A percentile compares a stretch with the other conserved stretches of the same genome.
Evolutionary conservation across 2,113 vertebrate genomes (phyloP).

Genomic region (Cygnus atratus): DNA sequence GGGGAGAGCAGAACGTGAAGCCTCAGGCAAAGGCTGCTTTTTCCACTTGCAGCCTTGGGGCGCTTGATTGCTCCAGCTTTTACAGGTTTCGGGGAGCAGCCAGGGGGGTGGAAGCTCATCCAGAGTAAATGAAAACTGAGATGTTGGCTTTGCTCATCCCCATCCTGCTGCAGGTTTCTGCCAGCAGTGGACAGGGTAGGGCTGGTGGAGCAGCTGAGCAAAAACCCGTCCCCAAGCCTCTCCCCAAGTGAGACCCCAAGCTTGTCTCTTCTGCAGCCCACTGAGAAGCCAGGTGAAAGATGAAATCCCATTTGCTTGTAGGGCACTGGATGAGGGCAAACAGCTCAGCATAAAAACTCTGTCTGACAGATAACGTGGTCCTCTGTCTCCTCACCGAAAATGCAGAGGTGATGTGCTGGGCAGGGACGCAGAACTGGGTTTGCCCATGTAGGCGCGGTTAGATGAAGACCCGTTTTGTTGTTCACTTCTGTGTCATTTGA

Average conservation of each 20-base stretch:
- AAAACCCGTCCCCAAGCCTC: background rate
- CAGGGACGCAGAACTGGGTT: background rate
- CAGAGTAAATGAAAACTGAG: background rate
- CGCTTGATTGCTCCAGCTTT: background rate
- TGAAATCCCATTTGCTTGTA: fast-evolving
- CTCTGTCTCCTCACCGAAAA: background rate
- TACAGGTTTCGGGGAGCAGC: background rate
- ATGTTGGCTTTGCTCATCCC: background rate
- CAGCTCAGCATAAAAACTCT: fast-evolving
- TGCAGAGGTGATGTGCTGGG: background rate
- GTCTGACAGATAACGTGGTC: too few relatives aligned
- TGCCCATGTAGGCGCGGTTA: background rate
- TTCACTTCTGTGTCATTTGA: background rate
- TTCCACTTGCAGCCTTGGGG: background rate
- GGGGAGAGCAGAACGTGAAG: background rate
- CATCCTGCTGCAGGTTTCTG: background rate
- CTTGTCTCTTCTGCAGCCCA: background rate
- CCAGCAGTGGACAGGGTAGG: background rate
- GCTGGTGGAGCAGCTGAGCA: background rate
- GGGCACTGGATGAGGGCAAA: background rate
- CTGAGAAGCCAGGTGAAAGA: background rate
- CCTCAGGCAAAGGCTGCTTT: background rate
- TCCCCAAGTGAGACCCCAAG: background rate
- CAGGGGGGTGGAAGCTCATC: background rate
- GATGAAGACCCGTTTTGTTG: background rate